Evolutionary conservation across 2,797 vertebrate genomes (phyloP).

Genomic region (Propithecus deckenii): DNA sequence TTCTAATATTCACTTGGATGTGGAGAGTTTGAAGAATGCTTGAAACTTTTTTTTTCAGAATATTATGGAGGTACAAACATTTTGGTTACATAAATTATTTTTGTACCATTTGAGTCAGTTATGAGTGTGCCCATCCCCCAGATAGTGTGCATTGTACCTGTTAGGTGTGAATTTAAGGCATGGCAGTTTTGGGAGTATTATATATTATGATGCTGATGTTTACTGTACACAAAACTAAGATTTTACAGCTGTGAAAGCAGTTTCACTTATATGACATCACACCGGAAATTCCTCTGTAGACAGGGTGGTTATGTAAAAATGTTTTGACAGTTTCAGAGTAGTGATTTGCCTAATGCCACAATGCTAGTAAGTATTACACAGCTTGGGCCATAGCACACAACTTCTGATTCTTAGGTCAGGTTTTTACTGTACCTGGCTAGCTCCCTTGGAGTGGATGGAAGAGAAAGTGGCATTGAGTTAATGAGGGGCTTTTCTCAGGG

Average conservation of each 20-base stretch:
- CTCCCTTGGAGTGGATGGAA: not conserved
- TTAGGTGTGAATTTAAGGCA: not conserved
- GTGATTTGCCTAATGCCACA: not conserved
- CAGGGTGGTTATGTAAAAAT: not conserved
- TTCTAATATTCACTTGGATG: not conserved
- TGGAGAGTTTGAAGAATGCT: not conserved
- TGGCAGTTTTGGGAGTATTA: fast-evolving
- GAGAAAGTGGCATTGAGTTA: not conserved
- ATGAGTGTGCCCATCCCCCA: no score
- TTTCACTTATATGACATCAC: not conserved
- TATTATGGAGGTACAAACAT: no score
- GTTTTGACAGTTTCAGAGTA: not conserved
- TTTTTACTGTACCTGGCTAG: not conserved
- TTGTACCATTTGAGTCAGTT: no score
- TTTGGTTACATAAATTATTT: no score
- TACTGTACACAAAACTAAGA: not conserved
- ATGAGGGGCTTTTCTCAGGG: not conserved
- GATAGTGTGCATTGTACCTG: no score
- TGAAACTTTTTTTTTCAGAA: not conserved
- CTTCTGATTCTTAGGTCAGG: not conserved
- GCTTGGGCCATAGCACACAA: not conserved
- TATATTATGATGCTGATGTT: not conserved
- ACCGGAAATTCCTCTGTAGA: not conserved
- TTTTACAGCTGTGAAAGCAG: not conserved
- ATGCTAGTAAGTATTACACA: not conserved